Percentiles rank a stretch among this genome's conserved stretches.
Evolutionary conservation across 2,797 vertebrate species (phyloP).

Genomic region (Scolopax rusticola): DNA sequence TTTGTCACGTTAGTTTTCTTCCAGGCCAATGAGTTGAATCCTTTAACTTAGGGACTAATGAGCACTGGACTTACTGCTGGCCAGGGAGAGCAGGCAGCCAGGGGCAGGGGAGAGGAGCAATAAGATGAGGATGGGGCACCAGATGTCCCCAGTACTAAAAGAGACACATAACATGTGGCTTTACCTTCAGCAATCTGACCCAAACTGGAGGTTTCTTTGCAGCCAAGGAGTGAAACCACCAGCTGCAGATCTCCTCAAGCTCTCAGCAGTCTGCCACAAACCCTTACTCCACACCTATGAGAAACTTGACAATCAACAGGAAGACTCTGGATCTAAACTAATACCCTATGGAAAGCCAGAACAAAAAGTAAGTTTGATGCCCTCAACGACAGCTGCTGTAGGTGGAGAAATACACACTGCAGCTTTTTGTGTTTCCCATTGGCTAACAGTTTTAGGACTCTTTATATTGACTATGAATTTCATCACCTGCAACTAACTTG

Average conservation of each 20-base stretch:
- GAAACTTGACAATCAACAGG: background rate
- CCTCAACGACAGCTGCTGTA: background rate
- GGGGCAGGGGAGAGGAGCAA: background rate
- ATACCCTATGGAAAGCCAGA: background rate
- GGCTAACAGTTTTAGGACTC: background rate
- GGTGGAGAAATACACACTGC: background rate
- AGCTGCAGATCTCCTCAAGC: background rate
- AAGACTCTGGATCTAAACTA: background rate
- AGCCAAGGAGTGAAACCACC: background rate
- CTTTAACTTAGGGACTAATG: rapidly evolving
- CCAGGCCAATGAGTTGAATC: background rate
- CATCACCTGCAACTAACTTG: background rate
- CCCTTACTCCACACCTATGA: background rate
- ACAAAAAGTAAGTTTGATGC: background rate
- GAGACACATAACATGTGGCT: rapidly evolving
- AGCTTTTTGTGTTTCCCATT: background rate
- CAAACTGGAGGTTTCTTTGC: background rate
- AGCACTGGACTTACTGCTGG: rapidly evolving
- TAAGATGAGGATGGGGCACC: background rate
- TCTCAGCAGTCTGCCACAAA: background rate
- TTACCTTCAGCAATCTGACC: background rate
- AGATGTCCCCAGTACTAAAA: background rate
- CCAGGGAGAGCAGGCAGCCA: background rate
- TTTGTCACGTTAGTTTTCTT: conserved; percentile 56
- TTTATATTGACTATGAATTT: background rate